A percentile compares a stretch with the other conserved stretches of the same genome.
These are phyloP conservation scores for Neoniphon sammara DNA, from an alignment of 2,797 vertebrate species.

Conservation along the genomic window DNA sequence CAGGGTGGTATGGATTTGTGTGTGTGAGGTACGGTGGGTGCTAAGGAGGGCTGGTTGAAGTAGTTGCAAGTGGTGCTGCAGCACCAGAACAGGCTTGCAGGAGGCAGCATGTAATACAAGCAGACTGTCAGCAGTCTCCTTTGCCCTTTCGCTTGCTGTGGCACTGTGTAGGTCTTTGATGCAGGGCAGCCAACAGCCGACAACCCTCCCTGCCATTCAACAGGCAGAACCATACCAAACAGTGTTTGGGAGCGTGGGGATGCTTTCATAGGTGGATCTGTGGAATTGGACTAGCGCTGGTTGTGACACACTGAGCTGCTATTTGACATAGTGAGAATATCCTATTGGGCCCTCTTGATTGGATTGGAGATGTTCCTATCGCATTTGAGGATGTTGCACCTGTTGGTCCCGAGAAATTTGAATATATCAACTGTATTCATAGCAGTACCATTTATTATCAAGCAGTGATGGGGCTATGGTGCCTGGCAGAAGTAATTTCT, in stretches of 20 bases:
- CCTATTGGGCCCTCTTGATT: slow-evolving; percentile 12
- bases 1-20: background rate
- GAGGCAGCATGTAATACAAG: slow-evolving; percentile 16
- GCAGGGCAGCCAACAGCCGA: slow-evolving; percentile 17
- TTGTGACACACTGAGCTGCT: too few relatives aligned
- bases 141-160: slow-evolving; percentile 23
- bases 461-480: slow-evolving; percentile 32
- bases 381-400: too few relatives aligned
- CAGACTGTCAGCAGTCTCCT: slow-evolving; percentile 19
- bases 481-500: slow-evolving; percentile 11
- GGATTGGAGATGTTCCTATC: too few relatives aligned
- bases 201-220: slow-evolving; percentile 13
- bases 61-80: slow-evolving; percentile 18
- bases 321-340: slow-evolving; percentile 5
- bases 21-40: slow-evolving; percentile 2
- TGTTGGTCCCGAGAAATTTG: background rate
- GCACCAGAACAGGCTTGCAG: slow-evolving; percentile 25
- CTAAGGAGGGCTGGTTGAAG: slow-evolving; percentile 11
- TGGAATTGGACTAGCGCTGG: too few relatives aligned
- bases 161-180: slow-evolving; percentile 16
- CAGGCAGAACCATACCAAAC: slow-evolving; percentile 1
- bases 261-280: too few relatives aligned
- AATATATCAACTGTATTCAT: slow-evolving; percentile 16
- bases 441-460: slow-evolving; percentile 25
- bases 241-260: too few relatives aligned